Evolutionary conservation across 2,113 vertebrate species (phyloP).

Genomic region (Oplegnathus fasciatus): DNA sequence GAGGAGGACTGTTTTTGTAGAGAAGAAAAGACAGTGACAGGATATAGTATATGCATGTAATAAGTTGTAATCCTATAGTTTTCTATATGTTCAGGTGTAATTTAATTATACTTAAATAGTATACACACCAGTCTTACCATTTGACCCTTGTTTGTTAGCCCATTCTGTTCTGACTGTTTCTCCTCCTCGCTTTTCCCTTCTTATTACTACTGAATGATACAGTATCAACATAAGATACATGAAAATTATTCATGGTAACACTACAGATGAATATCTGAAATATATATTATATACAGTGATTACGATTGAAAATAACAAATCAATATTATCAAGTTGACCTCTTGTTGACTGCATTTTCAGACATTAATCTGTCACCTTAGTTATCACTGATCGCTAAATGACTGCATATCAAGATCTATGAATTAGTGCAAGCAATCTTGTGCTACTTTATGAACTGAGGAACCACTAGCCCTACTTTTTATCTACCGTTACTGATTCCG

Average conservation of each 20-base stretch:
- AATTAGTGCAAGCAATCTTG: neutral
- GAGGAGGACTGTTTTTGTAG: constrained; percentile 29
- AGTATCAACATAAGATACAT: neutral
- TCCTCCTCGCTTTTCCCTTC: neutral
- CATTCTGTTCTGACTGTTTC: neutral
- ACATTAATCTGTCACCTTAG: neutral
- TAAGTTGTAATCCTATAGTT: neutral
- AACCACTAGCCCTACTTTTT: neutral
- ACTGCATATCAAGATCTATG: neutral
- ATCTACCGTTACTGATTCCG: neutral
- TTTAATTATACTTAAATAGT: constrained; percentile 14
- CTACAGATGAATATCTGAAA: neutral
- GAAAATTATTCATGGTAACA: neutral
- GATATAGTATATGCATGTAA: constrained; percentile 10
- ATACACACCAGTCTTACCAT: constrained; percentile 1
- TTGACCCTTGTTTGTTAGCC: neutral
- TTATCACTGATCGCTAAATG: neutral
- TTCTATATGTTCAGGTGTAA: neutral
- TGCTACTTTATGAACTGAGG: neutral
- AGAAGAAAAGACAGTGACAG: constrained; percentile 29
- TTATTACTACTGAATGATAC: neutral
- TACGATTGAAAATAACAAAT: neutral
- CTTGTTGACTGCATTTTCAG: neutral
- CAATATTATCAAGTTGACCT: neutral
- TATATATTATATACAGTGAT: neutral